Evolutionary conservation across 2,797 vertebrate species (phyloP), one percentile per base, ranked within the genome.

Genomic region (Mormyrus proboscirostris): DNA sequence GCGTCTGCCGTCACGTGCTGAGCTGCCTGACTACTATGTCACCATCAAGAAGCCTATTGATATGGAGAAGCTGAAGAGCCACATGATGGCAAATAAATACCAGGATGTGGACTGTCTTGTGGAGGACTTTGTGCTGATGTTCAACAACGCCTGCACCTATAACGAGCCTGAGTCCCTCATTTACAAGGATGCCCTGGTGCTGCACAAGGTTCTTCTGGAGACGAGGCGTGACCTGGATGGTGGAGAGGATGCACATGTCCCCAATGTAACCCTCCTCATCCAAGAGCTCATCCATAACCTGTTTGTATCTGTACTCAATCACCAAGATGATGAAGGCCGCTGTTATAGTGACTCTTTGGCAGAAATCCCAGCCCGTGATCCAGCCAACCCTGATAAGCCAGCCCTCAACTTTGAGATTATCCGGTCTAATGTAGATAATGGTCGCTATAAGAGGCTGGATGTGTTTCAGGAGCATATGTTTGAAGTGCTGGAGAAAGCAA

Each of bases 381-480:
- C 98, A 7, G 95, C 86, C 16, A 95, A 96, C 88, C 96, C 97
- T 0, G 98, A 97, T 87, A 98, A 97, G 90, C 96, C 96, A 4
- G 96, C 97, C 2, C 95, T 99, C 44, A 99, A 96, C 93, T 97
- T 99, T 92, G 99, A 99, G 88, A 95, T 99, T 89, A 97, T 99
- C 93, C 95, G 97, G 89, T 96, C 96, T 91, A 99, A 98, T 22
- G 96, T 99, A 93, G 98, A 99, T 91, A 97, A 95, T 47, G 97
- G 98, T 62, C 97, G 97, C 65, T 99, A 99, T 91, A 96, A 96
- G 86, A 96, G 99, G 88, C 93, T 99, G 83, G 99, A 99, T 49
- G 95, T 99, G 91, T 99, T 99, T 93, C 99, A 99, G 94, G 99
- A 99, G 92, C 97, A 99, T 91, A 97, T 99, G 96, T 99, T 99